Evolutionary conservation across 2,113 vertebrate species (phyloP), one percentile per base, ranked within the genome.

Genomic region (Ochotona curzoniae): DNA sequence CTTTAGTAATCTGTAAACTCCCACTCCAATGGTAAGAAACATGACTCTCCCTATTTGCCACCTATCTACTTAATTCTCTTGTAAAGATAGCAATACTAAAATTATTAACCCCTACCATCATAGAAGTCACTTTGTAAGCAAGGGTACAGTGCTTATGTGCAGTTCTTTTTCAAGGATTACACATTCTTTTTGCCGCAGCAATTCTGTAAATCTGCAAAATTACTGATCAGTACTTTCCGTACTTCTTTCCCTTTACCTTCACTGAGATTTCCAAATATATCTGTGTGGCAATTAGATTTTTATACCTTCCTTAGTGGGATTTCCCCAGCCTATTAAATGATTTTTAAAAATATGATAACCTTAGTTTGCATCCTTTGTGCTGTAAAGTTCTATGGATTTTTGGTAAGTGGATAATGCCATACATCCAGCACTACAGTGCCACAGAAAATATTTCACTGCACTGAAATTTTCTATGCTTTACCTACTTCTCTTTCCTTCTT

Each of bases 361-460:
- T 23, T 70, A 83, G 76, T 20, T 32, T 61, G 57, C 44, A 78
- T n/a, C 87, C 26, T 85, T 69, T 73, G 4, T 82, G 73, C 60
- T 69, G 5, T 82, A 32, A 76, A 87, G 49, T 87, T 87, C 60
- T 82, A 26, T 44, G n/a, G 80, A n/a, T 83, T 87, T 57, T 63
- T 28, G 76, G 63, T 32, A 82, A 87, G 61, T 28, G 51, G n/a
- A 28, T 70, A 38, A 61, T 32, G 15, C 54, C 64, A 70, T 25
- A 20, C 49, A 63, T 21, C 38, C 9, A 51, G 67, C 38, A 91
- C 4, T 70, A 64, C 7, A 70, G 26, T 54, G n/a, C 14, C 44
- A 47, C 20, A 61, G 18, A n/a, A 91, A 63, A 86, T 51, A 25
- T 87, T 67, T 87, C 35, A 61, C 2, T 61, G 69, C 63, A 38